These are phyloP conservation scores for Caenorhabditis sp. DNA, from an alignment of 2,888 invertebrate genomes.

Conservation along the genomic window DNA sequence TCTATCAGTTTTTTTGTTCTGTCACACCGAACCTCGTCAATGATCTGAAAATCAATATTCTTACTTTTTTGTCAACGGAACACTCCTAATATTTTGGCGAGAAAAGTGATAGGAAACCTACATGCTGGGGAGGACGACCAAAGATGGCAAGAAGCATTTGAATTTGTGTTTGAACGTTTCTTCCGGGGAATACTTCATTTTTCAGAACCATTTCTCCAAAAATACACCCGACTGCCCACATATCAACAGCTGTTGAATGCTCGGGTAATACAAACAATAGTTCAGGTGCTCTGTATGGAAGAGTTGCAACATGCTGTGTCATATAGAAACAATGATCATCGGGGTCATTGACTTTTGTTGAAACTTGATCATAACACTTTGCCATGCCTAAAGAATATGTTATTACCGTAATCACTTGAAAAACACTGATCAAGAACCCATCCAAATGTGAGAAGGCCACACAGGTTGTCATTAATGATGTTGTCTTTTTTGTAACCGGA, in stretches of 20 bases:
- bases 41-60: conserved; percentile 39
- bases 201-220: conserved; percentile 66
- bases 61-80: neutral
- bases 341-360: conserved; percentile 52
- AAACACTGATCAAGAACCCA: neutral
- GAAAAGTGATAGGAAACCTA: conserved; percentile 13
- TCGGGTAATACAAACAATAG: conserved; percentile 65
- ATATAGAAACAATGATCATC: conserved; percentile 69
- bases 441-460: too few species aligned
- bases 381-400: conserved; percentile 62
- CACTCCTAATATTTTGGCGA: neutral
- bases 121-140: conserved; percentile 62
- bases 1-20: conserved; percentile 59
- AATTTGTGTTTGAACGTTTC: conserved; percentile 65
- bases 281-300: conserved; percentile 67
- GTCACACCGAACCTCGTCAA: conserved; percentile 62
- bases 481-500: too few species aligned
- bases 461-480: too few species aligned
- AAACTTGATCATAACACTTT: conserved; percentile 53
- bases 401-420: neutral
- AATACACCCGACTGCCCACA: conserved; percentile 69
- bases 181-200: conserved; percentile 61
- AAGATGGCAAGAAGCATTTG: conserved; percentile 60
- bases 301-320: conserved; percentile 67
- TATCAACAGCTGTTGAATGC: conserved; percentile 67